Base-by-base conservation (phyloP, 2,113 vertebrate species). In the Phaetusa simplex region DNA sequence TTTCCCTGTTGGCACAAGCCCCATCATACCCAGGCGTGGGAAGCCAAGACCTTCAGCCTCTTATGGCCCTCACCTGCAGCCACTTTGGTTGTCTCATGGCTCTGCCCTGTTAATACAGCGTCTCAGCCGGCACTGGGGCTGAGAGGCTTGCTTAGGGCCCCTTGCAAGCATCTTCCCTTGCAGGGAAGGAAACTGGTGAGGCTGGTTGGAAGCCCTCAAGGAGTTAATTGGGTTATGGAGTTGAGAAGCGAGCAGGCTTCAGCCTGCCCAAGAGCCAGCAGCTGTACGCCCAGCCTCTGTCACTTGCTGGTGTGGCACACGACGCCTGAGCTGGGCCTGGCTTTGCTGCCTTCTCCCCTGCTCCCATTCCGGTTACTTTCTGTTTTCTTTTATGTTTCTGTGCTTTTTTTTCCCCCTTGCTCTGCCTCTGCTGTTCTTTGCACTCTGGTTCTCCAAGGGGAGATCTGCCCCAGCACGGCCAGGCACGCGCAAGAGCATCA, bases 381-480 rank as follows among this genome's bases (percentile, higher is more conserved):
- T 92, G 78, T 59, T 93, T 86, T 96, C 87, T 82, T 96, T 95
- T 93, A 90, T 62, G 58, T 82, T 91, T 72, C 90, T 96, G 64
- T 95, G 9, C 47, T 36, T 59, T 9, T 66, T 83, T 76, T 65
- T 86, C 59, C 49, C 8, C 45, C 47, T 72, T 86, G 84, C 83
- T 94, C 76, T 77, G 69, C 96, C 84, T 97, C 82, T 93, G 34
- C 81, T 94, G 73, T 83, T 97, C 70, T 97, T 97, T 93, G 90
- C 81, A 27, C 91, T 94, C 97, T 94, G 78, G 61, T 91, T 96
- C 97, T 95, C 95, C 95, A 96, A 96, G 98, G 91, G 92, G 97
- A 97, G 88, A 96, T 95, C 98, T 98, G 98, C 96, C 96, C 78
- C 90, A 56, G 97, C 97, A 69, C 43, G 14, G 86, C 96, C 96